Percentiles rank a stretch among this genome's conserved stretches.
Conservation (phyloP, 1,140 invertebrate genomes). For the Phthorimaea operculella region DNA sequence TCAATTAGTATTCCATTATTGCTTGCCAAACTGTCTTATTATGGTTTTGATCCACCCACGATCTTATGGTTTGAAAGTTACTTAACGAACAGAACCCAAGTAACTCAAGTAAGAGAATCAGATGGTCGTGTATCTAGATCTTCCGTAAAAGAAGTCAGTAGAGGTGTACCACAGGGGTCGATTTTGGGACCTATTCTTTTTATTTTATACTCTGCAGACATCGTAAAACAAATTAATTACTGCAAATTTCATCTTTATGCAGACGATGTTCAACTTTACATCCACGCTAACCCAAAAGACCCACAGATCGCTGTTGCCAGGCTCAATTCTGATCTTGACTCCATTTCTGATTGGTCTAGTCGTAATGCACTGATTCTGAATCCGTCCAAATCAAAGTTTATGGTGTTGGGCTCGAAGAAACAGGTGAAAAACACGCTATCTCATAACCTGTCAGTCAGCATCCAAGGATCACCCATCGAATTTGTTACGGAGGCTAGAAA, state of each 20-base stretch:
- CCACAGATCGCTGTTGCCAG: neutral
- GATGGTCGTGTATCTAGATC: neutral
- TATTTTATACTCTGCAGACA: neutral
- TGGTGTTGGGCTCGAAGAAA: neutral
- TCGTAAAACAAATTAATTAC: neutral
- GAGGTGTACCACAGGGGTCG: slow-evolving; percentile 1
- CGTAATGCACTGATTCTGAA: neutral
- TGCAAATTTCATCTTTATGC: slow-evolving; percentile 2
- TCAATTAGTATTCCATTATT: neutral
- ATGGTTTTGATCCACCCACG: neutral
- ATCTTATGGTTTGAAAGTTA: neutral
- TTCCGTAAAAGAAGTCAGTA: neutral
- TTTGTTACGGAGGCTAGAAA: neutral
- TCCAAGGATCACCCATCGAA: neutral
- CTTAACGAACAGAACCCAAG: neutral
- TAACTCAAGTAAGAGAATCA: neutral
- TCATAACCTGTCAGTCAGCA: neutral
- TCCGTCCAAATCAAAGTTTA: neutral
- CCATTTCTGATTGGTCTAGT: neutral
- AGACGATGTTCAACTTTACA: neutral
- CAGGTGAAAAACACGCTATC: neutral
- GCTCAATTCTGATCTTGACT: neutral
- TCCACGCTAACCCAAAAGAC: neutral
- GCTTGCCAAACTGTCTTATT: neutral
- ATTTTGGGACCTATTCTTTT: slow-evolving; percentile 2